A percentile compares a stretch with the other conserved stretches of the same genome.
Conservation (phyloP, 2,113 vertebrate species). For the Ibidorhyncha struthersii region DNA sequence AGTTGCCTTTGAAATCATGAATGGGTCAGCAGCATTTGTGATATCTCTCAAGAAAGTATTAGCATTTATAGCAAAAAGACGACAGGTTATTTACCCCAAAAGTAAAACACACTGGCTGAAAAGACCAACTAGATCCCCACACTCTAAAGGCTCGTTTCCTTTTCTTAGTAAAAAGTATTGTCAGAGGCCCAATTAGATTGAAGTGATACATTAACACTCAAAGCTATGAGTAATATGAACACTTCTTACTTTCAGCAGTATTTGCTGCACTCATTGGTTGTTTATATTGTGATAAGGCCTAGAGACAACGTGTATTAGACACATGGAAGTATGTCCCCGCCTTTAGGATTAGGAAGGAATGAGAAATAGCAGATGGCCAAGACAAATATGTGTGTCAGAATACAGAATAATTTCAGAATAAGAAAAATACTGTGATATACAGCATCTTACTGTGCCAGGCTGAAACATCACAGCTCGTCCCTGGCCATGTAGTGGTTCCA, state of each 20-base stretch:
- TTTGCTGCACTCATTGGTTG: neutral
- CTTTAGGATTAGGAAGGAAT: neutral
- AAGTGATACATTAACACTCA: neutral
- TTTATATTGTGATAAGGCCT: slow-evolving; percentile 28
- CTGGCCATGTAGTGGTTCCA: neutral
- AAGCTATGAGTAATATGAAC: neutral
- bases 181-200: neutral
- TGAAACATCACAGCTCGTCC: neutral
- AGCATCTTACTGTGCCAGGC: neutral
- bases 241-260: neutral
- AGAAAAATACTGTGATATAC: neutral
- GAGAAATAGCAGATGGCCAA: neutral
- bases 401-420: neutral
- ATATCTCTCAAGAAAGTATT: neutral
- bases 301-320: neutral
- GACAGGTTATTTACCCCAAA: neutral
- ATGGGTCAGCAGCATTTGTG: neutral
- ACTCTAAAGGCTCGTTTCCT: neutral
- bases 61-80: neutral
- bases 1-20: neutral
- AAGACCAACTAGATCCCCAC: neutral
- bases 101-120: neutral
- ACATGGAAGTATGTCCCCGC: neutral
- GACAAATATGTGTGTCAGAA: neutral
- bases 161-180: neutral